A percentile compares a stretch with the other conserved stretches of the same genome.
phyloP scores from a whole-genome alignment of 2,113 vertebrate genomes.

The Hyaena hyaena region DNA sequence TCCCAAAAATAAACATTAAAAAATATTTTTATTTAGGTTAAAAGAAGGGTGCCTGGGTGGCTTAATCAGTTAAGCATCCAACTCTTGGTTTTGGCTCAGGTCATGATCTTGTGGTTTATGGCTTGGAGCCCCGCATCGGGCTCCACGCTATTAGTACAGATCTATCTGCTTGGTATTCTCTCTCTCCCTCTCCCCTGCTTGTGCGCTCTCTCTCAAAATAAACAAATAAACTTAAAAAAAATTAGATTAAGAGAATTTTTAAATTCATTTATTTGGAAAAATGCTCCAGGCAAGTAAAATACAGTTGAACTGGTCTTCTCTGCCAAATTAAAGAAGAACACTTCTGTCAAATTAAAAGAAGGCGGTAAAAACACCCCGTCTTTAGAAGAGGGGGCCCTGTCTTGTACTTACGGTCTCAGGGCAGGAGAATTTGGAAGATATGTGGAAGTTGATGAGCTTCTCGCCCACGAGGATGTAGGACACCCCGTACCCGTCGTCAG shows the following conservation, averaged over 20 bases:
- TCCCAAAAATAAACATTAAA: background rate
- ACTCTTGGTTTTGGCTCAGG: no score
- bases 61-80: no score
- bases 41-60: no score
- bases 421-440: slow-evolving; percentile 97
- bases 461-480: slow-evolving; percentile 96
- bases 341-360: background rate
- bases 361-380: background rate
- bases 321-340: background rate
- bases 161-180: no score
- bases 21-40: no score
- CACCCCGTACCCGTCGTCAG: slow-evolving; percentile 98
- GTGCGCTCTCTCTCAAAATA: background rate
- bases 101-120: no score
- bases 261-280: background rate
- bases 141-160: no score
- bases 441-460: slow-evolving; percentile 94
- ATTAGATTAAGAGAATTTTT: background rate
- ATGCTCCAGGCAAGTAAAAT: background rate
- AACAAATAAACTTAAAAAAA: background rate
- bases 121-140: no score
- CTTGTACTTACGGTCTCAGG: slow-evolving; percentile 92
- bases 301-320: background rate
- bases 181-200: background rate
- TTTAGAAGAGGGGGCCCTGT: background rate